Conservation (phyloP, 2,888 invertebrate genomes). For the Drosophila infuscata region DNA sequence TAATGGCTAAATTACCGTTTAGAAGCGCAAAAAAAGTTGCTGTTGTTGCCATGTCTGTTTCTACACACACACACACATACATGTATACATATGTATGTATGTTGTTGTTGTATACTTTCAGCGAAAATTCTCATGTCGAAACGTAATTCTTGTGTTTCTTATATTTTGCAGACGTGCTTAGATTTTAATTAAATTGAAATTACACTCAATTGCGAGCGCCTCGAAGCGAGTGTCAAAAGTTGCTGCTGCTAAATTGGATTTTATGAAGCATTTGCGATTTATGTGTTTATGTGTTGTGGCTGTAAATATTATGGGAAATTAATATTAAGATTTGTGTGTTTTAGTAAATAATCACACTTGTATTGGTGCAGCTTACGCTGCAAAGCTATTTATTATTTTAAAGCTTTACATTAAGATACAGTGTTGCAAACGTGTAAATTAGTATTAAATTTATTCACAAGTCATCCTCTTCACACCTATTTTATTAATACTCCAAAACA, state of each 20-base stretch:
- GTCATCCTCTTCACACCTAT: neutral
- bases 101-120: conserved; percentile 23
- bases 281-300: neutral
- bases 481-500: neutral
- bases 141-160: conserved; percentile 71
- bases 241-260: neutral
- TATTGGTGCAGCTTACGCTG: neutral
- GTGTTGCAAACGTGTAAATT: neutral
- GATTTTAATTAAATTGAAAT: conserved; percentile 74
- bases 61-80: neutral
- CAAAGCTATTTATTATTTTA: neutral
- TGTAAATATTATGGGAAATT: neutral
- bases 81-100: neutral
- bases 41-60: conserved; percentile 26
- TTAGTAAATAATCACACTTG: neutral
- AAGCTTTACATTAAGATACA: neutral
- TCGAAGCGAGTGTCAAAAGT: conserved; percentile 30
- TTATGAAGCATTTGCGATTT: conserved; percentile 1
- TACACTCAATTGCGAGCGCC: conserved; percentile 48
- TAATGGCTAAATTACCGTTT: conserved; percentile 82
- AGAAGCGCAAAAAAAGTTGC: conserved; percentile 52
- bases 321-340: neutral
- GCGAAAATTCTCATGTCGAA: conserved; percentile 44
- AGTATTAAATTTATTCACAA: neutral
- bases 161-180: conserved; percentile 66